Base-by-base conservation (phyloP, 2,113 vertebrate species). In the Scopus umbretta region DNA sequence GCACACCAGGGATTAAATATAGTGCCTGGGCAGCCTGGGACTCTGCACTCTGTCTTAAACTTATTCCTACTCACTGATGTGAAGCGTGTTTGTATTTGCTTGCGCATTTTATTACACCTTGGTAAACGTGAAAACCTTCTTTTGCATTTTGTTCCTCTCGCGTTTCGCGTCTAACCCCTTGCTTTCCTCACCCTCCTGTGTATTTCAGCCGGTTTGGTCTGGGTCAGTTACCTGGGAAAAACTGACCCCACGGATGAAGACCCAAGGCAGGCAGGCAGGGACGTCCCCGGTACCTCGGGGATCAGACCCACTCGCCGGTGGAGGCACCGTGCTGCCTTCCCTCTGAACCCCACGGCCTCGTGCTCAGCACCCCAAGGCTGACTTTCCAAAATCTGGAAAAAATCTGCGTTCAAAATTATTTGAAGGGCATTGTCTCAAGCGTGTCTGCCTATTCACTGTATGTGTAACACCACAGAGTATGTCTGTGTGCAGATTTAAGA, bases 201-300 rank as follows among this genome's bases (percentile, higher is more conserved):
- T 32, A 27, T 65, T 47, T 55, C 17, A 11, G 19, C 40, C 19
- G 80, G 11, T 32, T 27, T 65, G 32, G 17, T 10, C 36, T 43
- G 18, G 27, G 66, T 8, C 2, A 0, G 45, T 14, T 17, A 21
- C n/a, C 36, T 4, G 7, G 62, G 82, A 17, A 38, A 29, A 21
- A 4, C 3, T 7, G 30, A 9, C 13, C 5, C 13, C 4, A 1
- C 1, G 8, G 13, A 10, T 18, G 38, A 30, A 5, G 1, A 2
- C 14, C 34, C 23, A 2, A 21, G 52, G 8, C 20, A 18, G 30
- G n/a, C 9, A 23, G 26, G 45, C 65, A 11, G n/a, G n/a, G n/a
- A n/a, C n/a, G n/a, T n/a, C 13, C 22, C 2, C 1, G 9, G n/a
- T 7, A 9, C 42, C 42, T 16, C 0, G 3, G 36, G 65, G 65